Percentiles rank a stretch among this genome's conserved stretches.
These are phyloP conservation scores for Agrochola circellaris DNA, from an alignment of 2,888 invertebrate genomes.

Conservation along the genomic window DNA sequence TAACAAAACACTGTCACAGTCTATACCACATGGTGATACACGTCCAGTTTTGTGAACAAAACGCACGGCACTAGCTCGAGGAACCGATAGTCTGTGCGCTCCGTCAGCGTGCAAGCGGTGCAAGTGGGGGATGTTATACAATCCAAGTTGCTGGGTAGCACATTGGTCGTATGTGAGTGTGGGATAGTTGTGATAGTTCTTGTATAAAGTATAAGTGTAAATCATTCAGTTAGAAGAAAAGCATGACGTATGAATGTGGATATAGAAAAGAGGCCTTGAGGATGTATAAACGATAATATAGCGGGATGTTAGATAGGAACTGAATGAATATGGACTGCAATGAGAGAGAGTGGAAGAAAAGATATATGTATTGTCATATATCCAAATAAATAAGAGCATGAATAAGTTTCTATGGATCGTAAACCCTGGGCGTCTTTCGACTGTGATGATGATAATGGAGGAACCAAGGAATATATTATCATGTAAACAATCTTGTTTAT, in stretches of 20 bases:
- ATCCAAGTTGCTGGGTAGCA: slow-evolving; percentile 19
- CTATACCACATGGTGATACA: slow-evolving; percentile 39
- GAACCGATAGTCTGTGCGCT: slow-evolving; percentile 46
- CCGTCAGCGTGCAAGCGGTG: slow-evolving; percentile 34
- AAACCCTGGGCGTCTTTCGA: not conserved
- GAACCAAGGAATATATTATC: not conserved
- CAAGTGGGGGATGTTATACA: slow-evolving; percentile 62
- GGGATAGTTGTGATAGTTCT: not conserved
- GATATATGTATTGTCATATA: not conserved
- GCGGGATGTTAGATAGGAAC: not conserved
- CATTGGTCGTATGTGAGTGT: not conserved
- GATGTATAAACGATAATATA: not conserved
- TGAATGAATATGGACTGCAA: not conserved
- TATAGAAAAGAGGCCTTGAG: not conserved
- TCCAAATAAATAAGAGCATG: not conserved
- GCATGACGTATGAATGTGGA: not conserved
- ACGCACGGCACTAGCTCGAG: slow-evolving; percentile 47
- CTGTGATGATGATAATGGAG: not conserved
- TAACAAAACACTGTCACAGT: slow-evolving; percentile 51
- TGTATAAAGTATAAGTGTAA: not conserved
- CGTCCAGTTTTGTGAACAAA: slow-evolving; percentile 59
- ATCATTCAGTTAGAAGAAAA: not conserved
- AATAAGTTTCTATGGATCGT: not conserved
- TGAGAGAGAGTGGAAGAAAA: not conserved
- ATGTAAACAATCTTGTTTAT: no score